Evolutionary conservation across 2,888 invertebrate species (phyloP), one percentile per base, ranked within the genome.

Genomic region (Flabesymbios commensalis): DNA sequence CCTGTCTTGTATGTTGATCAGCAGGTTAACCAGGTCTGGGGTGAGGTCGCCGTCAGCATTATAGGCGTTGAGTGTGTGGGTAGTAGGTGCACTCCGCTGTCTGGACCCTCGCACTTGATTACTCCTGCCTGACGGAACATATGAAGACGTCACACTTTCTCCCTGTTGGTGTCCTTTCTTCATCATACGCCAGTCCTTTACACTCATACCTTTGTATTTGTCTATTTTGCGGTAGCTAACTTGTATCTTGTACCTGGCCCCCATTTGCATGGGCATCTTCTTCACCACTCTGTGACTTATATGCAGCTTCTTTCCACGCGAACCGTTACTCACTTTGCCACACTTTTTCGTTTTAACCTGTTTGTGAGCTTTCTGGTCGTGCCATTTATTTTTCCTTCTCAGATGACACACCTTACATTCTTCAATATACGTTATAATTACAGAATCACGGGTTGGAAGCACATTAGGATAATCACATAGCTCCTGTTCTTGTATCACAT

Each of bases 1-100:
- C n/a, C 80, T 65, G 57, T 80, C 75, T 57, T 80, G 79, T 4
- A 80, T 42, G 22, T 49, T 69, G 14, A 79, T 76, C 10, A 80
- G 64, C 31, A 76, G 57, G 31, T 70, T 74, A 1, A 77, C 63
- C 2, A 78, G 49, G 19, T 64, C 59, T 17, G 57, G 42, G 5
- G 62, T 42, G 24, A 63, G 36, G 14, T 57, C 65, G 22, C 48
- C 52, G 19, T 67, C 69, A 14, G 63, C 65, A 48, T 66, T 65
- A 7, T 33, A 36, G 14, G 56, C 61, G 26, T 41, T 57, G n/a
- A 64, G 28, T 14, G 55, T 52, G 14, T 26, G 24, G 33, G 29
- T 5, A 10, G 31, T 43, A 7, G 24, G 33, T 14, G 39, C 17
- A 39, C 17, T 17, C 24, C 49, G 29, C 22, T 43, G 36, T 14